Evolutionary conservation across 1,140 invertebrate genomes (phyloP).

Genomic region (Theocolax elegans): DNA sequence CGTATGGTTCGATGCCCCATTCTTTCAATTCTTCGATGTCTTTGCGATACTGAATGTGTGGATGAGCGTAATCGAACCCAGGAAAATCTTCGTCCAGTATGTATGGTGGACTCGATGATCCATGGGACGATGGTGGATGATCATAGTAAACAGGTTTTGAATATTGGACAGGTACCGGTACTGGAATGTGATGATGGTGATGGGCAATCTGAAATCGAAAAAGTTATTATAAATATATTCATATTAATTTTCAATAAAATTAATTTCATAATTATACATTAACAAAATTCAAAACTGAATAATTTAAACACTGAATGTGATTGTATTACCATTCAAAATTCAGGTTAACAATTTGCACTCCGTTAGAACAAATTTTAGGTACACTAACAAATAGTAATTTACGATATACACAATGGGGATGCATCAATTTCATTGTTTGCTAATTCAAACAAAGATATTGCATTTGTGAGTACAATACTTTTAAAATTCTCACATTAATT

Average conservation of each 20-base stretch:
- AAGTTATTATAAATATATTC: not conserved
- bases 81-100: slow-evolving; percentile 56
- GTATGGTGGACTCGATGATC: slow-evolving; percentile 28
- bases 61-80: slow-evolving; percentile 60
- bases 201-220: slow-evolving; percentile 64
- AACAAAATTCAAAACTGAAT: too few relatives aligned
- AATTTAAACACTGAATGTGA: too few relatives aligned
- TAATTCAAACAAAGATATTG: too few relatives aligned
- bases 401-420: too few relatives aligned
- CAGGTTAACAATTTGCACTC: too few relatives aligned
- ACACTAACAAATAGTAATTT: too few relatives aligned
- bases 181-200: slow-evolving; percentile 70
- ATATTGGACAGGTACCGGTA: slow-evolving; percentile 61
- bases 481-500: too few relatives aligned
- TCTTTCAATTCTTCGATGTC: slow-evolving; percentile 64
- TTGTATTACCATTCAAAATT: too few relatives aligned
- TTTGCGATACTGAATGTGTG: slow-evolving; percentile 62
- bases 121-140: slow-evolving; percentile 46
- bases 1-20: slow-evolving; percentile 63
- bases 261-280: not conserved
- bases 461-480: too few relatives aligned
- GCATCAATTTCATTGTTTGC: too few relatives aligned
- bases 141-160: slow-evolving; percentile 32
- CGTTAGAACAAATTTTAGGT: too few relatives aligned
- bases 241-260: not conserved